Evolutionary conservation across 2,113 vertebrate species (phyloP).

Genomic region (Hippoglossus stenolepis): DNA sequence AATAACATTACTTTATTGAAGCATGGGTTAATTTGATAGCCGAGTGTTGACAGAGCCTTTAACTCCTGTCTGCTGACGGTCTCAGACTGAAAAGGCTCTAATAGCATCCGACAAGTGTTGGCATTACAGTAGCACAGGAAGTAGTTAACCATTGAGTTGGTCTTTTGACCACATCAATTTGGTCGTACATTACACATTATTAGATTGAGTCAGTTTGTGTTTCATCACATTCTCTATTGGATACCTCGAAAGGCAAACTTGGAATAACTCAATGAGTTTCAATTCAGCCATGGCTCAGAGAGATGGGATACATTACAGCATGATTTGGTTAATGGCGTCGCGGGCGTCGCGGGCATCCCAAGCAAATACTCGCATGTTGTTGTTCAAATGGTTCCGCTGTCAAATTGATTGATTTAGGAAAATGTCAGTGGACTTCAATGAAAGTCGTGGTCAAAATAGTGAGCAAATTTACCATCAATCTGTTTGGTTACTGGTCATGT

Average conservation of each 20-base stretch:
- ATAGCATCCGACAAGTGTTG: not conserved
- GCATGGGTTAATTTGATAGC: constrained; percentile 56
- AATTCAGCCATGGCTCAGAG: constrained; percentile 34
- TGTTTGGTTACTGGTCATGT: constrained; percentile 5
- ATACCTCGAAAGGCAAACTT: constrained; percentile 37
- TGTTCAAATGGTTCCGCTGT: constrained; percentile 31
- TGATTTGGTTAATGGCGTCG: constrained; percentile 46
- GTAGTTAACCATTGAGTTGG: constrained; percentile 2
- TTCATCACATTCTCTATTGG: constrained; percentile 35
- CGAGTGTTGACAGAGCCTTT: constrained; percentile 59
- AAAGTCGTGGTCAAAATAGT: no score
- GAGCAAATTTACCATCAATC: not conserved
- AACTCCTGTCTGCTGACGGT: constrained; percentile 28
- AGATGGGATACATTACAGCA: constrained; percentile 38
- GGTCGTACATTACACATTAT: constrained; percentile 23
- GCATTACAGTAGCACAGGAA: constrained; percentile 7
- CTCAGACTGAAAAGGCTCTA: constrained; percentile 33
- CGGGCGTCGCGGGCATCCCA: not conserved
- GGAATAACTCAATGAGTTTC: constrained; percentile 37
- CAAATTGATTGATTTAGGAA: not conserved
- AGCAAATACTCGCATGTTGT: constrained; percentile 15
- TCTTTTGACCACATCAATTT: constrained; percentile 15
- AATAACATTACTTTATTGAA: constrained; percentile 64
- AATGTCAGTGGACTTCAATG: no score
- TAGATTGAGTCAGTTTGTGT: constrained; percentile 34